Evolutionary conservation across 2,888 invertebrate genomes (phyloP).

Genomic region (Artemia sinica): DNA sequence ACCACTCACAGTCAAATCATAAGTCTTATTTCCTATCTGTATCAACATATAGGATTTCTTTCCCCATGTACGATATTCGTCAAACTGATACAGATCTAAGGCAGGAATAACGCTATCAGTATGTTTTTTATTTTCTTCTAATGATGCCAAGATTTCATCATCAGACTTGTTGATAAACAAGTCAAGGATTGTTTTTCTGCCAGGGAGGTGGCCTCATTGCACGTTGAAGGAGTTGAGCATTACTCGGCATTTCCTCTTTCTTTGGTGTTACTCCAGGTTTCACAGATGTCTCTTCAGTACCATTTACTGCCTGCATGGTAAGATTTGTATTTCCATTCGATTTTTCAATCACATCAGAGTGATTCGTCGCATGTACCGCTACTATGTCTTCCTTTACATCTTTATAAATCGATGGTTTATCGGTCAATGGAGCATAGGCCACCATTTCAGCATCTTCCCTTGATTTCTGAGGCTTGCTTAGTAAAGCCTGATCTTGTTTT

Average conservation of each 20-base stretch:
- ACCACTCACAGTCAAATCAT: neutral
- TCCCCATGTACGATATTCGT: slow-evolving; percentile 7
- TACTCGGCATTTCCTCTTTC: neutral
- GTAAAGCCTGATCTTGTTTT: neutral
- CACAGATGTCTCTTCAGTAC: neutral
- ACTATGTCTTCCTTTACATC: too few species aligned
- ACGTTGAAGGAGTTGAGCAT: neutral
- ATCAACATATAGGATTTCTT: neutral
- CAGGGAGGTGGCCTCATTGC: slow-evolving; percentile 10
- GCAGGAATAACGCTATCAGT: neutral
- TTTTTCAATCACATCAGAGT: neutral
- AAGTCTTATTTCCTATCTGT: neutral
- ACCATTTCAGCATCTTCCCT: neutral
- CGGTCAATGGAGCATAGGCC: too few species aligned
- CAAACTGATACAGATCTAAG: slow-evolving; percentile 1
- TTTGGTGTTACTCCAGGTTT: neutral
- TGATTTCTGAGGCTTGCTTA: neutral
- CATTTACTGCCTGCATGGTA: neutral
- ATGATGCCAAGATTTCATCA: neutral
- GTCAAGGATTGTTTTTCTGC: neutral
- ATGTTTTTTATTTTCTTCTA: neutral
- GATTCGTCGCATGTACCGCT: too few species aligned
- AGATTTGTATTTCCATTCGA: neutral
- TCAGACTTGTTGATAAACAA: neutral
- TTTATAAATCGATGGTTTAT: neutral